Evolutionary conservation across 2,888 invertebrate species (phyloP).

Genomic region (Lomographa bimaculata): DNA sequence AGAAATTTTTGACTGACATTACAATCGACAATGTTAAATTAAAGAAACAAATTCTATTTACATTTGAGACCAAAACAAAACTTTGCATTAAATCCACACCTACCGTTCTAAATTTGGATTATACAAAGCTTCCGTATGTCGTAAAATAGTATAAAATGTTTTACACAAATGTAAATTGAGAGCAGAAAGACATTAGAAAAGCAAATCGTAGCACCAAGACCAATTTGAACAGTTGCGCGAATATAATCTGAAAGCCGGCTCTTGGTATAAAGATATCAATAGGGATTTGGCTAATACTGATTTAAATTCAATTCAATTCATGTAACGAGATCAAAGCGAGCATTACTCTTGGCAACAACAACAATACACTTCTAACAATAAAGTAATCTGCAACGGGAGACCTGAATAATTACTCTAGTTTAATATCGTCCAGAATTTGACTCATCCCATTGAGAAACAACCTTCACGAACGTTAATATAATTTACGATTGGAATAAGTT

Average conservation of each 20-base stretch:
- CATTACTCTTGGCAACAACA: conserved; percentile 52
- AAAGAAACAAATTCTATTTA: too few species aligned
- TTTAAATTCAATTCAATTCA: conserved; percentile 55
- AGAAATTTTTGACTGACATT: too few species aligned
- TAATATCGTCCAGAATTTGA: conserved; percentile 40
- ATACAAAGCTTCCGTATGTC: conserved; percentile 15
- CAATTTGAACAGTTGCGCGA: conserved; percentile 11
- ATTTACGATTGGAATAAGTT: conserved; percentile 49
- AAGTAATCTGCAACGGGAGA: conserved; percentile 42
- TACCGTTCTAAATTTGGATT: conserved; percentile 8
- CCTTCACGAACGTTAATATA: conserved; percentile 51
- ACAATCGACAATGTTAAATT: too few species aligned
- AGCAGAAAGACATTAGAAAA: conserved; percentile 10
- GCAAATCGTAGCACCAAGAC: conserved; percentile 5
- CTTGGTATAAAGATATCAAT: conserved; percentile 61
- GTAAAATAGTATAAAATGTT: conserved; percentile 20
- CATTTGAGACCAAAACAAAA: too few species aligned
- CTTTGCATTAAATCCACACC: too few species aligned
- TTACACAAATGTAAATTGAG: conserved; percentile 20
- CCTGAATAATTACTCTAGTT: conserved; percentile 46
- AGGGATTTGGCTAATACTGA: conserved; percentile 51
- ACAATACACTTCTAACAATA: conserved; percentile 48
- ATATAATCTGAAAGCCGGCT: conserved; percentile 25
- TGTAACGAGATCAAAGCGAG: conserved; percentile 65
- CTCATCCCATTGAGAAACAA: conserved; percentile 40